These are phyloP conservation scores for Malacoctenus gilli DNA, from an alignment of 2,797 vertebrate species.

Conservation along the genomic window DNA sequence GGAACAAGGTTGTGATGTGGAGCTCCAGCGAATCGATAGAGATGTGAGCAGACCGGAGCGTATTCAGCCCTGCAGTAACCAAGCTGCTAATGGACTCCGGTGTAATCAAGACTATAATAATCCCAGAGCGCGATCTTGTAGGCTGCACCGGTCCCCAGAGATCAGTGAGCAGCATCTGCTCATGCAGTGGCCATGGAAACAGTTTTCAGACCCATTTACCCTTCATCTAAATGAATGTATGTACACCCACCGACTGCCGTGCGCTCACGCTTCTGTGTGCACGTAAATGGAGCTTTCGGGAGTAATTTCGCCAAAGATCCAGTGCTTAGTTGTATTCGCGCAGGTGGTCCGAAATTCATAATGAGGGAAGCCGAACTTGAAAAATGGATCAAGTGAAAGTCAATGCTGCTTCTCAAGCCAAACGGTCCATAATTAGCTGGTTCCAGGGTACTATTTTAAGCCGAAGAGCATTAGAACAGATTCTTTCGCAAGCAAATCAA, in stretches of 20 bases:
- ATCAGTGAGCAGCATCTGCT: slow-evolving; percentile 47
- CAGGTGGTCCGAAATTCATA: no score
- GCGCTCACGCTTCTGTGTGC: background rate
- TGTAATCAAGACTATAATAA: slow-evolving; percentile 28
- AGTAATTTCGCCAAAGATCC: background rate
- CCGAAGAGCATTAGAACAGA: no score
- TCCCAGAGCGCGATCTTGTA: slow-evolving; percentile 12
- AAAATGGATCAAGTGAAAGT: no score
- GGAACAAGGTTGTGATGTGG: no score
- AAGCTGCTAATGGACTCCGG: slow-evolving; percentile 13
- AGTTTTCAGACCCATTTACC: slow-evolving; percentile 48
- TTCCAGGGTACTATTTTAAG: no score
- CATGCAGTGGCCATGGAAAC: slow-evolving; percentile 68
- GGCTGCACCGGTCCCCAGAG: slow-evolving; percentile 26
- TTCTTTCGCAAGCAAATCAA: no score
- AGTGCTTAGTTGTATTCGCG: no score
- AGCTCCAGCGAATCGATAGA: no score
- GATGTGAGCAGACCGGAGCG: background rate
- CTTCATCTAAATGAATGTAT: slow-evolving; percentile 38
- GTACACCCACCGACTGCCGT: slow-evolving; percentile 29
- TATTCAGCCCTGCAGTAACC: background rate
- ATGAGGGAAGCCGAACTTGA: no score
- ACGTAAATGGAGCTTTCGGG: slow-evolving; percentile 3
- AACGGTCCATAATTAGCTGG: no score
- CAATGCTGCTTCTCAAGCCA: no score